phyloP scores from a whole-genome alignment of 2,113 vertebrate genomes.

The Lepisosteus oculatus region DNA sequence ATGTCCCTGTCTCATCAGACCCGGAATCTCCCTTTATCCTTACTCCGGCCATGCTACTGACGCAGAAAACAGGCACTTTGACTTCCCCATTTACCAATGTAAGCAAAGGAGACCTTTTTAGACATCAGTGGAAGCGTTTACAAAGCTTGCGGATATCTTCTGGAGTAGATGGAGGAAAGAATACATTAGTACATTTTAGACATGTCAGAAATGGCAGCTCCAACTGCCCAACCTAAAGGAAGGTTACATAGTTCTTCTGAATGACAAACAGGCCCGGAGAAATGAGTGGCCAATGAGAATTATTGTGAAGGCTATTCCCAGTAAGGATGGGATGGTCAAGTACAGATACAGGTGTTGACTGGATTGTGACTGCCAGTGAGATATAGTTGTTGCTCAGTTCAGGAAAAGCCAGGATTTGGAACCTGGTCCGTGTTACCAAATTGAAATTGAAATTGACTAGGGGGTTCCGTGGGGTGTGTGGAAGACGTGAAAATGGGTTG shows the following conservation, averaged over 20 bases:
- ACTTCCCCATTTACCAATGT: background rate
- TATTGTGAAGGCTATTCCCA: too few relatives aligned
- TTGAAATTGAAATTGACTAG: too few relatives aligned
- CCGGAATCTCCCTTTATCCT: background rate
- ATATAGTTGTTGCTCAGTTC: too few relatives aligned
- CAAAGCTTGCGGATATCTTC: background rate
- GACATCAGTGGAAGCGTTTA: background rate
- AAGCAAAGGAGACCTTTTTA: background rate
- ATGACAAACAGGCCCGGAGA: background rate
- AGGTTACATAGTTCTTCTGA: too few relatives aligned
- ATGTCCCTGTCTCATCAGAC: background rate
- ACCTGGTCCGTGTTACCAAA: too few relatives aligned
- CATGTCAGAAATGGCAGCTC: background rate
- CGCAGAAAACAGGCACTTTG: background rate
- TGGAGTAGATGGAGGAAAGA: background rate
- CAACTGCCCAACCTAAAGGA: too few relatives aligned
- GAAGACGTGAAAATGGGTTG: too few relatives aligned
- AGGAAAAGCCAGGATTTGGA: too few relatives aligned
- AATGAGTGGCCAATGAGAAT: constrained; percentile 5
- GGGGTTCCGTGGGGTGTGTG: too few relatives aligned
- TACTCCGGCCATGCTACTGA: background rate
- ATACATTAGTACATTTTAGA: background rate
- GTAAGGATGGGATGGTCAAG: too few relatives aligned
- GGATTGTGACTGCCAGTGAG: too few relatives aligned
- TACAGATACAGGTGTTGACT: too few relatives aligned